Percentiles rank a stretch among this genome's conserved stretches.
Conservation (phyloP, 2,797 vertebrate species). For the Nannoperca australis region DNA sequence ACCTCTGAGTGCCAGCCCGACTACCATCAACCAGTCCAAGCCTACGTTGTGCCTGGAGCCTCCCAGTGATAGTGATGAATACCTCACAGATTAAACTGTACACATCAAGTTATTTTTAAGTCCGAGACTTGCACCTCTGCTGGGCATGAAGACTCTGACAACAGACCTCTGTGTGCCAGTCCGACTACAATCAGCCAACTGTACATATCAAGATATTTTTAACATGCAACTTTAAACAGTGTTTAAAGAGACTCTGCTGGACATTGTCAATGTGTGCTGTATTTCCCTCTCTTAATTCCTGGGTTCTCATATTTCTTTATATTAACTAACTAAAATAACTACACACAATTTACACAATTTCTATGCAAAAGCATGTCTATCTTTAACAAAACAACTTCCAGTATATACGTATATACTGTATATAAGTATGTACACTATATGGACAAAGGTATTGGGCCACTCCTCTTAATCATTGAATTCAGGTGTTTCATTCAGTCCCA, state of each 20-base stretch:
- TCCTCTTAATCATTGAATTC: too few relatives aligned
- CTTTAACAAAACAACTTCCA: constrained; percentile 40
- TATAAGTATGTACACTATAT: too few relatives aligned
- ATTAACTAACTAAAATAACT: background rate
- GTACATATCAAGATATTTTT: background rate
- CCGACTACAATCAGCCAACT: too few relatives aligned
- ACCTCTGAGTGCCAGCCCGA: constrained; percentile 50
- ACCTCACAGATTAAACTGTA: constrained; percentile 78
- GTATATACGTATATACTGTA: constrained; percentile 13
- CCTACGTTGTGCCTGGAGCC: constrained; percentile 80
- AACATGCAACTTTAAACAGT: constrained; percentile 60
- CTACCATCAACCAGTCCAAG: constrained; percentile 81
- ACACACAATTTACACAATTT: constrained; percentile 47
- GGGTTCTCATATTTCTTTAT: constrained; percentile 59
- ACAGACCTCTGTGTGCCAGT: too few relatives aligned
- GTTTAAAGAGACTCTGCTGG: constrained; percentile 64
- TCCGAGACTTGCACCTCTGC: too few relatives aligned
- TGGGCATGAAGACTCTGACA: too few relatives aligned
- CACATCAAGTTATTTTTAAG: background rate
- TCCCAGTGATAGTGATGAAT: constrained; percentile 65
- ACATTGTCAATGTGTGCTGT: constrained; percentile 55
- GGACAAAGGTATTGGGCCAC: too few relatives aligned
- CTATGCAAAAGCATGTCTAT: constrained; percentile 86
- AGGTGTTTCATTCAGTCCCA: too few relatives aligned
- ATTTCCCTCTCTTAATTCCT: constrained; percentile 33